phyloP scores from a whole-genome alignment of 2,797 vertebrate species.

The Brachymystax lenok region DNA sequence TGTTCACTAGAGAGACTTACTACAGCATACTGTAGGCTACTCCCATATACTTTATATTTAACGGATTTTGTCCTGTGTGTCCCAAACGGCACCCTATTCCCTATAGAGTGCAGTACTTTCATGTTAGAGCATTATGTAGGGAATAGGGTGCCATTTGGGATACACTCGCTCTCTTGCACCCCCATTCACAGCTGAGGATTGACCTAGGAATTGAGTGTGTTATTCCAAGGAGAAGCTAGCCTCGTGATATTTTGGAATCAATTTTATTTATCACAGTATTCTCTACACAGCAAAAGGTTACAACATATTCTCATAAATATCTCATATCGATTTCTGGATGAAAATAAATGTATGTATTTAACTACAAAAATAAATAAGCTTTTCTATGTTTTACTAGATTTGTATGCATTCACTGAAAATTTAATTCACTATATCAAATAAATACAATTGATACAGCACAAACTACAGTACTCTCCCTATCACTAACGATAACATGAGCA shows the following conservation, averaged over 20 bases:
- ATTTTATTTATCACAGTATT: constrained; percentile 42
- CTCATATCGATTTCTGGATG: constrained; percentile 13
- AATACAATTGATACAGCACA: constrained; percentile 18
- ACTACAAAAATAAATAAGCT: constrained; percentile 55
- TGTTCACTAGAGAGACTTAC: neutral
- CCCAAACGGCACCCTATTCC: too few relatives aligned
- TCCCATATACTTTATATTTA: neutral
- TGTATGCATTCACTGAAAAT: constrained; percentile 32
- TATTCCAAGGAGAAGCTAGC: constrained; percentile 14
- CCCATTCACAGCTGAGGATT: neutral
- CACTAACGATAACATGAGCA: neutral
- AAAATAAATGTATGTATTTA: constrained; percentile 37
- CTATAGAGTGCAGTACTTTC: too few relatives aligned
- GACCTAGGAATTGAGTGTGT: neutral
- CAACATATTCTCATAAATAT: constrained; percentile 20
- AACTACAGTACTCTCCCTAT: neutral
- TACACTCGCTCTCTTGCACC: neutral
- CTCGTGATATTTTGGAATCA: constrained; percentile 7
- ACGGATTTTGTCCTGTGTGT: neutral
- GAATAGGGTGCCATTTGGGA: neutral
- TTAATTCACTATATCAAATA: constrained; percentile 20
- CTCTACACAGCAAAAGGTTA: constrained; percentile 26
- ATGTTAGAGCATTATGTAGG: too few relatives aligned
- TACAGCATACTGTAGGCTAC: neutral
- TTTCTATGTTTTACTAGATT: constrained; percentile 29